These are phyloP conservation scores for Reinhardtius hippoglossoides DNA, from an alignment of 2,113 vertebrate genomes.

Conservation along the genomic window DNA sequence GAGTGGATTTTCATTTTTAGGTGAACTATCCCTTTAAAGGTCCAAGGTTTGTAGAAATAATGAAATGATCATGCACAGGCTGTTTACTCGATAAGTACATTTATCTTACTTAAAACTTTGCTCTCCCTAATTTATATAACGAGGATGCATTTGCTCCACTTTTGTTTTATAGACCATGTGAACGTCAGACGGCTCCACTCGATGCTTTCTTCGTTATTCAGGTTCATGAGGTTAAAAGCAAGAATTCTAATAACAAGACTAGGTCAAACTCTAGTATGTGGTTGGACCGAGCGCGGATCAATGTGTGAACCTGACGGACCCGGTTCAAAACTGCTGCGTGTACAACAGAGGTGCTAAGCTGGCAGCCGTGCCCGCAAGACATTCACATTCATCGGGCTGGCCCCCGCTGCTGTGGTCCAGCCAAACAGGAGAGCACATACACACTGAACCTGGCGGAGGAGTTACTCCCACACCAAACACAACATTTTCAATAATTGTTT, in stretches of 20 bases:
- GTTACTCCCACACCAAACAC: constrained; percentile 6
- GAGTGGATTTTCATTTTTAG: too few species aligned
- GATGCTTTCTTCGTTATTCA: too few species aligned
- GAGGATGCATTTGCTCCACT: neutral
- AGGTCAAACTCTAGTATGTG: too few species aligned
- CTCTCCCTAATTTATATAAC: neutral
- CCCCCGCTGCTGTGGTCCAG: neutral
- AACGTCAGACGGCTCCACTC: too few species aligned
- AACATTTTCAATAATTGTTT: constrained; percentile 35
- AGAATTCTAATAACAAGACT: too few species aligned
- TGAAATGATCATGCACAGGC: too few species aligned
- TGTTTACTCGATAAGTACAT: too few species aligned
- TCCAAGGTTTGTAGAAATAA: too few species aligned
- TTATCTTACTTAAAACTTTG: neutral
- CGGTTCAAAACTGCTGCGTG: neutral
- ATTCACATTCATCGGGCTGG: neutral
- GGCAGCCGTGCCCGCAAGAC: neutral
- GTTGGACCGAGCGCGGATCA: too few species aligned
- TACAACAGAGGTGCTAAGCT: neutral
- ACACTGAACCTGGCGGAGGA: neutral
- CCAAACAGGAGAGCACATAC: neutral
- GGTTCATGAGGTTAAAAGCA: neutral
- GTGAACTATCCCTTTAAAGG: too few species aligned
- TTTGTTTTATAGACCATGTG: neutral
- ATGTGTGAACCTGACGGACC: too few species aligned